These are phyloP conservation scores for Serinus canaria DNA, from an alignment of 2,113 vertebrate genomes.

Conservation along the genomic window DNA sequence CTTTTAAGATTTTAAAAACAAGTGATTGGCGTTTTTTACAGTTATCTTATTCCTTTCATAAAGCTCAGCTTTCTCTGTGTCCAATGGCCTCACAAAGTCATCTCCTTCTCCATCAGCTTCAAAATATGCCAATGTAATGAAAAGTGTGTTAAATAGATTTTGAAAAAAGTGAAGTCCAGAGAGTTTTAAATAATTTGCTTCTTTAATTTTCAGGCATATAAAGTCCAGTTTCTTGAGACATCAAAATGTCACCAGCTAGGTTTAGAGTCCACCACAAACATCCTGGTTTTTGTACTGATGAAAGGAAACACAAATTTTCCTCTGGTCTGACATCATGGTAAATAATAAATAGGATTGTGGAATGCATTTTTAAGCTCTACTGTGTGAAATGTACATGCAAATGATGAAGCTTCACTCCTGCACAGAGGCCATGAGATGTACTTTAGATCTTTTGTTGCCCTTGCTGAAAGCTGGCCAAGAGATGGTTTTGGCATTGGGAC, in stretches of 20 bases:
- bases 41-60: too few species aligned
- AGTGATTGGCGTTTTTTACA: too few species aligned
- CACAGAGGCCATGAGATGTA: not conserved
- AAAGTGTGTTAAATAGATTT: not conserved
- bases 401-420: rapidly evolving
- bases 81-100: rapidly evolving
- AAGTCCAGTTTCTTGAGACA: not conserved
- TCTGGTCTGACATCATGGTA: not conserved
- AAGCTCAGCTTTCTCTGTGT: not conserved
- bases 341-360: not conserved
- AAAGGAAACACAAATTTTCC: not conserved
- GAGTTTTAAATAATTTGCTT: not conserved
- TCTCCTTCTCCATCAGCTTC: not conserved
- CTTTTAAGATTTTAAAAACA: too few species aligned
- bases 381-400: not conserved
- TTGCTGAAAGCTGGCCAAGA: not conserved
- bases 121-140: not conserved
- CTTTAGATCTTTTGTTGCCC: not conserved
- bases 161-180: not conserved
- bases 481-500: not conserved
- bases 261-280: not conserved
- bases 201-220: not conserved
- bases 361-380: not conserved
- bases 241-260: not conserved
- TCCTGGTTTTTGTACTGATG: rapidly evolving